phyloP scores from a whole-genome alignment of 1,140 invertebrate species.

The Venustaconcha ellipsiformis region DNA sequence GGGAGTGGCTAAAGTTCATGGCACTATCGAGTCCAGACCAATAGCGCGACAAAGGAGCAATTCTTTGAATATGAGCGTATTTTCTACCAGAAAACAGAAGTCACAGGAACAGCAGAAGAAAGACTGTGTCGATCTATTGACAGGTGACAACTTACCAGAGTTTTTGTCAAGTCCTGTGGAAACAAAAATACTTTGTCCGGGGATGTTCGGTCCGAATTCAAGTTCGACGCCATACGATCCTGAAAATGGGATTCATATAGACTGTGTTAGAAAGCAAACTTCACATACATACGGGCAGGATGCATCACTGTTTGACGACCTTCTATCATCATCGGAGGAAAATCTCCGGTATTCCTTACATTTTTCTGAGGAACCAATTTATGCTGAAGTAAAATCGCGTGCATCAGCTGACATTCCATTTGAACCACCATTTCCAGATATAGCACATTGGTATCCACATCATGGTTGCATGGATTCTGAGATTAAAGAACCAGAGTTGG shows the following conservation, averaged over 20 bases:
- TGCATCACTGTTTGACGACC: not conserved
- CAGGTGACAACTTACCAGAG: not conserved
- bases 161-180: constrained; percentile 7
- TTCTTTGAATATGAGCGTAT: constrained; percentile 20
- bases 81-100: constrained; percentile 12
- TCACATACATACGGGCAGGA: constrained; percentile 7
- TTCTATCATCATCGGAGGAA: not conserved
- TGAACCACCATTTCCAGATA: too few species aligned
- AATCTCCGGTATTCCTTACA: not conserved
- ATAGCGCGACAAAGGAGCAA: constrained; percentile 23
- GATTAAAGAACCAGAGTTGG: too few species aligned
- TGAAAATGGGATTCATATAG: not conserved
- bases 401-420: too few species aligned
- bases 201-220: constrained; percentile 29
- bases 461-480: too few species aligned
- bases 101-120: not conserved
- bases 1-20: constrained; percentile 27
- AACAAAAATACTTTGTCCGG: constrained; percentile 9
- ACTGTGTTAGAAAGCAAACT: not conserved
- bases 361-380: constrained; percentile 29
- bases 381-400: constrained; percentile 22
- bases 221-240: not conserved
- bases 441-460: too few species aligned
- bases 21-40: constrained; percentile 9
- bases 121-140: too few species aligned